These are phyloP conservation scores for Microcebus jonahi DNA, from an alignment of 2,113 vertebrate genomes.

Conservation along the genomic window DNA sequence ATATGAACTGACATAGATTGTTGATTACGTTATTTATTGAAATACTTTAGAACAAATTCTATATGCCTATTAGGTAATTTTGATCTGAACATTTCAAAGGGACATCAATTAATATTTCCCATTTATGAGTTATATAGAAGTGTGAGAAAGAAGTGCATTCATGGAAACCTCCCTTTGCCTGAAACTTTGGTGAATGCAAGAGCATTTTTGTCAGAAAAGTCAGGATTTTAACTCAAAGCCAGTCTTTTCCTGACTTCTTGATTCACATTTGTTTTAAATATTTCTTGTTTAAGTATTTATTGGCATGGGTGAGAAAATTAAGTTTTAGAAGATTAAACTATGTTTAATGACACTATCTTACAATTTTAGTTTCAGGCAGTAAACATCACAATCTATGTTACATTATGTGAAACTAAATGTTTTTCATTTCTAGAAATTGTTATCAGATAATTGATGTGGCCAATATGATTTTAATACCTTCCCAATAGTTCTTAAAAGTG, in stretches of 20 bases:
- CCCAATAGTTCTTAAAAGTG: not conserved
- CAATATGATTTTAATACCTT: not conserved
- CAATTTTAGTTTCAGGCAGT: not conserved
- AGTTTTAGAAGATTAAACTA: not conserved
- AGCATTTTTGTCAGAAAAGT: not conserved
- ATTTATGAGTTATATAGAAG: not conserved
- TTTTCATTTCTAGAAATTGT: slow-evolving; percentile 2
- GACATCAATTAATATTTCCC: not conserved
- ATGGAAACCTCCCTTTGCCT: not conserved
- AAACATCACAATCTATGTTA: not conserved
- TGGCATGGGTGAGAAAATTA: not conserved
- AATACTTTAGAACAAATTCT: not conserved
- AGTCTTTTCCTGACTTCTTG: not conserved
- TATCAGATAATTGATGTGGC: not conserved
- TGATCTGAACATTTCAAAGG: not conserved
- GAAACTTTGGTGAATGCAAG: not conserved
- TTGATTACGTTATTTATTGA: not conserved
- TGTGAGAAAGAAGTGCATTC: not conserved
- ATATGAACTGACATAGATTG: not conserved
- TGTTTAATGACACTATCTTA: not conserved
- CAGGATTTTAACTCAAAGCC: not conserved
- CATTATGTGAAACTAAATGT: not conserved
- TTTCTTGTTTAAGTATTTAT: not conserved
- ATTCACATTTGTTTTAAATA: not conserved
- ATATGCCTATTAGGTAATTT: not conserved